Base-by-base conservation (phyloP, 2,888 invertebrate genomes). In the Odiellus spinosus region DNA sequence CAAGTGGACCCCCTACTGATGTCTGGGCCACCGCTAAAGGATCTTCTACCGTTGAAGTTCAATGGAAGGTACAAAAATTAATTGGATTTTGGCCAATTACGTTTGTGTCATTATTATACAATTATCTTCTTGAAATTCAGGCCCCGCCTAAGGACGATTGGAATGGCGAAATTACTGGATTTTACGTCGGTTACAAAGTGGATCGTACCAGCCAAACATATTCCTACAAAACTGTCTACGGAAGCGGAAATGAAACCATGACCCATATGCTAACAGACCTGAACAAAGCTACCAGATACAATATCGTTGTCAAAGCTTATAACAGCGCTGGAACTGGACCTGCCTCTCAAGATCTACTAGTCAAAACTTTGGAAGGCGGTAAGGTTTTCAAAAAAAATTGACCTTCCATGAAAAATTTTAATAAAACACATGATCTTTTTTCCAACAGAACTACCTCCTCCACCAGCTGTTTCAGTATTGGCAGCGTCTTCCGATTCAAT, bases 271-370 rank as follows among this genome's bases (percentile, higher is more conserved):
- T 58, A 12, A 50, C 52, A 4, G 41, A 46, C 18, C 46, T 58
- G 11, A 43, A 50, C 17, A 56, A 55, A 35, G 55, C 51, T n/a
- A 53, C 53, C n/a, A 48, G 50, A 15, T 57, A 57, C 44, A 50
- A 49, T 21, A 47, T 58, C 12, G 52, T 57, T 5, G 56, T 57
- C 3, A 58, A 58, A 21, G 57, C 58, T 0, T 57, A 50, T 46
- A 58, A 58, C 43, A 46, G 52, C 12, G 57, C 56, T 1, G 58
- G 58, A 2, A 54, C 53, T 15, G 58, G 58, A 17, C 56, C 56
- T 1, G 51, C 52, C 2, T 55, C 55, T 1, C 54, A 56, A n/a
- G 57, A 54, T 19, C 44, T 58, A 4, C 36, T 48, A 5, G 56
- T 51, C 1, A 51, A 54, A 11, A 56, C 57, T 2, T 41, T 52